A percentile compares a stretch with the other conserved stretches of the same genome.
Conservation (phyloP, 2,797 vertebrate genomes). For the Gila robusta region DNA sequence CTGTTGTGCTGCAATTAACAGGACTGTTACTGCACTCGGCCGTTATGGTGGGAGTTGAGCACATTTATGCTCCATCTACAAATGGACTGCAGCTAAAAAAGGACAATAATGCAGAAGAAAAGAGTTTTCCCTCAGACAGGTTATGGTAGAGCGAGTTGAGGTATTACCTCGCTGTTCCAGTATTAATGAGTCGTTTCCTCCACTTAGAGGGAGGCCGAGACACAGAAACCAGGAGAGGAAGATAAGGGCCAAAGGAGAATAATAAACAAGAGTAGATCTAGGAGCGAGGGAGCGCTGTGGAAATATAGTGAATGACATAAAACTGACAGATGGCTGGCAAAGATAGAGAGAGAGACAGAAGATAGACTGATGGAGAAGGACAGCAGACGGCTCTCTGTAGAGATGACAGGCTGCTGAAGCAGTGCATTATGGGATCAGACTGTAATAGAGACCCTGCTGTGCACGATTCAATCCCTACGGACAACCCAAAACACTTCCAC, state of each 20-base stretch:
- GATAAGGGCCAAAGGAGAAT: constrained; percentile 6
- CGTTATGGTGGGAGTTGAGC: constrained; percentile 68
- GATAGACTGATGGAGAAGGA: constrained; percentile 25
- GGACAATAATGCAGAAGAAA: constrained; percentile 26
- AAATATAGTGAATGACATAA: constrained; percentile 42
- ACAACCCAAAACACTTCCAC: not conserved
- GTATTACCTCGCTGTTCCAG: constrained; percentile 60
- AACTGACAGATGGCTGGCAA: constrained; percentile 43
- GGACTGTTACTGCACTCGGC: constrained; percentile 73
- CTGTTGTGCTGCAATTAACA: constrained; percentile 77
- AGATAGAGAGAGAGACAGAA: constrained; percentile 53
- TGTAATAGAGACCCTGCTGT: constrained; percentile 17
- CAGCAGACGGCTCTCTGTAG: constrained; percentile 15
- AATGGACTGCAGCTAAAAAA: constrained; percentile 65
- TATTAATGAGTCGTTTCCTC: constrained; percentile 62
- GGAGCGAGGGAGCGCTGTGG: constrained; percentile 20
- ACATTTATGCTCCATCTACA: constrained; percentile 70
- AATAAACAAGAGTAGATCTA: constrained; percentile 2
- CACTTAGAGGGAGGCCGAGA: constrained; percentile 12
- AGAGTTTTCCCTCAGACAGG: constrained; percentile 32
- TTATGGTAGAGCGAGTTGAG: constrained; percentile 32
- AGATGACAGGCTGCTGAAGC: constrained; percentile 12
- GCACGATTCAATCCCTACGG: not conserved
- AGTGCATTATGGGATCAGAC: constrained; percentile 14
- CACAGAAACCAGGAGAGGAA: constrained; percentile 13